Conservation (phyloP, 2,797 vertebrate species). For the Poeciliopsis turneri region DNA sequence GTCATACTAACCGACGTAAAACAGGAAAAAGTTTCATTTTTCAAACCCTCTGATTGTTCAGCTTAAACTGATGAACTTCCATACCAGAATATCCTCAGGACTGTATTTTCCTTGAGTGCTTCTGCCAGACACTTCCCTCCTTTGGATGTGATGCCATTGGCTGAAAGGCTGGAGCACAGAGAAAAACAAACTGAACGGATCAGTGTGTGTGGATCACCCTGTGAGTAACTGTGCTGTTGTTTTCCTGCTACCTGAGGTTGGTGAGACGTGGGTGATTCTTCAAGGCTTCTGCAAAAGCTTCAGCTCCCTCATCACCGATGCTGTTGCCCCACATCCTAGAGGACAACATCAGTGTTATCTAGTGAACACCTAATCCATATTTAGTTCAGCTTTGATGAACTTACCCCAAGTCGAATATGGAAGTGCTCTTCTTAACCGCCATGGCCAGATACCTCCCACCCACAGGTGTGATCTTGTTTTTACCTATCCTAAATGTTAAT, state of each 20-base stretch:
- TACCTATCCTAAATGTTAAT: conserved; percentile 83
- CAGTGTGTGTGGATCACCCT: neutral
- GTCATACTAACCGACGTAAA: neutral
- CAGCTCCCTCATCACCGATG: conserved; percentile 90
- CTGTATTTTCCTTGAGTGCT: conserved; percentile 84
- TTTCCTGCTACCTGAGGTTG: conserved; percentile 85
- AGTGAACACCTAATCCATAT: neutral
- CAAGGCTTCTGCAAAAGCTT: conserved; percentile 89
- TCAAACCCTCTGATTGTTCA: neutral
- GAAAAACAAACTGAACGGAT: neutral
- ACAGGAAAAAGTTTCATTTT: neutral
- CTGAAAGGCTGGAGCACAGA: conserved; percentile 83
- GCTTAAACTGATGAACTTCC: neutral
- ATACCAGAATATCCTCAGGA: conserved; percentile 91
- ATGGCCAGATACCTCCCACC: conserved; percentile 87
- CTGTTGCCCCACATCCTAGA: conserved; percentile 96
- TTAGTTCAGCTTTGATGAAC: conserved; percentile 15
- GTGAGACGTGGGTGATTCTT: conserved; percentile 85
- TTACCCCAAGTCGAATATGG: conserved; percentile 92
- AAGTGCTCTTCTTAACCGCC: conserved; percentile 88
- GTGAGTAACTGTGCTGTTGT: neutral
- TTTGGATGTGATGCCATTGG: conserved; percentile 87
- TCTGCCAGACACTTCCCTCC: conserved; percentile 87
- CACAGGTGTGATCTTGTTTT: conserved; percentile 87
- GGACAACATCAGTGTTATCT: conserved; percentile 1